Evolutionary conservation across 2,113 vertebrate genomes (phyloP).

Genomic region (Haemorhous mexicanus): DNA sequence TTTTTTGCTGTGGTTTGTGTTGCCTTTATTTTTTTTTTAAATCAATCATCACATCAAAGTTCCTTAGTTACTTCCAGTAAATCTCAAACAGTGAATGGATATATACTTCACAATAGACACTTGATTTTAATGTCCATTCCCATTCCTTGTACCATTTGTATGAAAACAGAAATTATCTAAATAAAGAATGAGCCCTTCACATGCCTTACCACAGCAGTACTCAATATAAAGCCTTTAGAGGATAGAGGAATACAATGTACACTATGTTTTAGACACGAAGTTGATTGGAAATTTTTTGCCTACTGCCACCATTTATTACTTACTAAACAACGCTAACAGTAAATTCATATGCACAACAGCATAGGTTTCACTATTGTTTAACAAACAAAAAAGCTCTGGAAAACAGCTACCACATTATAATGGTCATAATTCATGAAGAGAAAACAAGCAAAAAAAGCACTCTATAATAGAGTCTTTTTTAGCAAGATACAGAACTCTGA

Average conservation of each 20-base stretch:
- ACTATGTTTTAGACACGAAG: neutral
- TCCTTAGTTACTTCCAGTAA: neutral
- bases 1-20: neutral
- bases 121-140: neutral
- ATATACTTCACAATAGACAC: neutral
- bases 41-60: neutral
- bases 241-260: neutral
- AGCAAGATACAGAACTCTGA: neutral
- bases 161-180: neutral
- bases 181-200: neutral
- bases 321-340: neutral
- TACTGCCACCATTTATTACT: neutral
- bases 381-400: neutral
- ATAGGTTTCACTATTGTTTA: neutral
- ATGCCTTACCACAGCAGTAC: neutral
- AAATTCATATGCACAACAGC: neutral
- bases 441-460: neutral
- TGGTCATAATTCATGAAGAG: neutral
- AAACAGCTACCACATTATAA: neutral
- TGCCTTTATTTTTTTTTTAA: neutral
- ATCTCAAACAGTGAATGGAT: neutral
- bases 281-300: neutral
- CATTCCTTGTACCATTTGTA: neutral
- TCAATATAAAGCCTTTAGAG: neutral
- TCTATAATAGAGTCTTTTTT: neutral